phyloP scores from a whole-genome alignment of 2,797 vertebrate species.

The Peromyscus melanophrys region DNA sequence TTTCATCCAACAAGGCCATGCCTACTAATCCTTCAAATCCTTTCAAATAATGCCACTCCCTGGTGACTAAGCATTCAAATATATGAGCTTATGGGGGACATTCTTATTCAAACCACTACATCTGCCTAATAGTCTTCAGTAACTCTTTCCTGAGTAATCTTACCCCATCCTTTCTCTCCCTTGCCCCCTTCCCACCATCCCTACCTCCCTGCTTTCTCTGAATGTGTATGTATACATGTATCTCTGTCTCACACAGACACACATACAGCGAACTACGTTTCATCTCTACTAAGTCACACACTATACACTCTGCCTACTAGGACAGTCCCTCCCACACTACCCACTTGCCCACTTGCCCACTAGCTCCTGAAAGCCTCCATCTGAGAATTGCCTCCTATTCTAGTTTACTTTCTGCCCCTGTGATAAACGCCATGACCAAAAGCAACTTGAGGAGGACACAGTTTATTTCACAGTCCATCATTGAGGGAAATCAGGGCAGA shows the following conservation, averaged over 20 bases:
- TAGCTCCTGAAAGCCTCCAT: neutral
- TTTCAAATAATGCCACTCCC: neutral
- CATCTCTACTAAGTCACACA: neutral
- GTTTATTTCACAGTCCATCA: neutral
- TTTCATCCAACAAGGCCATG: neutral
- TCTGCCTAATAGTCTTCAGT: neutral
- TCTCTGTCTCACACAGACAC: neutral
- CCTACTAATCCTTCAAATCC: neutral
- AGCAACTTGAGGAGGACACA: neutral
- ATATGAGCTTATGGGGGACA: neutral
- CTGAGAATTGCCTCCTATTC: neutral
- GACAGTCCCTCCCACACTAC: neutral
- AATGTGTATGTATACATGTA: neutral
- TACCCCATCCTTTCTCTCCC: neutral
- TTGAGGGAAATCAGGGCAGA: neutral
- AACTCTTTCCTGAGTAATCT: neutral
- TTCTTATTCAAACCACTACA: neutral
- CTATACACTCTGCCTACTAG: slow-evolving; percentile 1
- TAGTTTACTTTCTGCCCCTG: neutral
- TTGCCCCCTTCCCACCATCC: neutral
- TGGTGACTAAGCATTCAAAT: neutral
- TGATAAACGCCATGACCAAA: neutral
- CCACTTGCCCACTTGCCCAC: neutral
- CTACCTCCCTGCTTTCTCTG: neutral
- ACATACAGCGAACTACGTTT: neutral